Evolutionary conservation across 2,888 invertebrate species (phyloP), one percentile per base, ranked within the genome.

Genomic region (Cinara cedri): DNA sequence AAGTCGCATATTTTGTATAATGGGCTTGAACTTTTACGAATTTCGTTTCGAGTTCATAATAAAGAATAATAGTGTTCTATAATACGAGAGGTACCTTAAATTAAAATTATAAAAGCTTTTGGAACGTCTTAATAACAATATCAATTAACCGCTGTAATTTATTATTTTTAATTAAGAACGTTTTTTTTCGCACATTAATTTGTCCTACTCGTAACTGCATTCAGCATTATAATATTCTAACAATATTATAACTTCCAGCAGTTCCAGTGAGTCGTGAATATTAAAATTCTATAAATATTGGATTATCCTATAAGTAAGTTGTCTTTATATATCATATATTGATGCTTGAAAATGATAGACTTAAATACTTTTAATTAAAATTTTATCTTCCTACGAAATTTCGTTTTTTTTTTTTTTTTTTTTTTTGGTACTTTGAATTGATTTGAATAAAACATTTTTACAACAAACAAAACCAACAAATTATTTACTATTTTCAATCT

Each of bases 91-190:
- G 54, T 14, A 11, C 13, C n/a, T 8, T 46, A 60, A 72, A 72
- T 26, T n/a, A 26, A 26, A 46, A 72, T 60, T 60, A 72, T 21
- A 10, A 10, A 44, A n/a, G 1, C 13, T 57, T 72, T 60, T 24
- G 9, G n/a, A 46, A 26, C n/a, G 46, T 46, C 46, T 60, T 57
- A 60, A 72, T 60, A 72, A 55, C 57, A 57, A 71, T 57, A 71
- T 57, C 19, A 60, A 57, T 57, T 57, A 57, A 44, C 57, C n/a
- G 46, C n/a, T 44, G n/a, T 46, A 24, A 72, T 72, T 72, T 72
- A 72, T 60, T 57, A 72, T 72, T 57, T 72, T 72, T 60, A 72
- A 72, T 72, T 72, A 72, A 60, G 72, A 72, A 72, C 57, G 46
- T 24, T 26, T 11, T 24, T 24, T 24, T n/a, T n/a, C 24, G 44